These are phyloP conservation scores for Eueides isabella DNA, from an alignment of 1,140 invertebrate species.

Conservation along the genomic window DNA sequence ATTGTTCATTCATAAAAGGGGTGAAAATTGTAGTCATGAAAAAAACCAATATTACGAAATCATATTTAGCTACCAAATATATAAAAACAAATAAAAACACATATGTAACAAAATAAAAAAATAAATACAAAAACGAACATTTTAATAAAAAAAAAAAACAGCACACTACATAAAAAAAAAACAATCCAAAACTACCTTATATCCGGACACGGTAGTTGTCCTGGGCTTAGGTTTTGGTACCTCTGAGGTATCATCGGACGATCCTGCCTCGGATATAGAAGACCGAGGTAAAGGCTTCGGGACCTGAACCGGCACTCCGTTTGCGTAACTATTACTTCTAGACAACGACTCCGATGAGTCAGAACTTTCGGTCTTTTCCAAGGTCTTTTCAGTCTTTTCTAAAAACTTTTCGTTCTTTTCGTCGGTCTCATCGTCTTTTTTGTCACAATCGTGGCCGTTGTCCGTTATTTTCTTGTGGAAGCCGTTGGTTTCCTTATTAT, in stretches of 20 bases:
- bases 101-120: constrained; percentile 11
- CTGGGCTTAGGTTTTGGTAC: constrained; percentile 88
- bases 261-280: constrained; percentile 77
- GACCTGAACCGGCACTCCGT: constrained; percentile 82
- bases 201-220: constrained; percentile 85
- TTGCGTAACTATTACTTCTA: constrained; percentile 68
- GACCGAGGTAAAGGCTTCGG: constrained; percentile 89
- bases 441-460: constrained; percentile 63
- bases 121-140: constrained; percentile 16
- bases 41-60: background rate
- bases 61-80: too few relatives aligned
- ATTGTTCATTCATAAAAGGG: too few relatives aligned
- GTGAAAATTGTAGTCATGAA: too few relatives aligned
- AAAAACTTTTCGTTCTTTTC: too few relatives aligned
- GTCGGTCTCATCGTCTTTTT: constrained; percentile 35
- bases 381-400: constrained; percentile 50
- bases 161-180: constrained; percentile 38
- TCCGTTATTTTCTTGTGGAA: constrained; percentile 71
- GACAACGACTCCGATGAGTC: constrained; percentile 67
- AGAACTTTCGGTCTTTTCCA: constrained; percentile 50
- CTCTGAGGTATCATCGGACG: constrained; percentile 73
- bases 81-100: constrained; percentile 2
- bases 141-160: constrained; percentile 35
- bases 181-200: constrained; percentile 84
- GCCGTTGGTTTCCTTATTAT: constrained; percentile 67